Percentiles rank a stretch among this genome's conserved stretches.
These are phyloP conservation scores for Tenrec ecaudatus DNA, from an alignment of 2,113 vertebrate species.

Conservation along the genomic window DNA sequence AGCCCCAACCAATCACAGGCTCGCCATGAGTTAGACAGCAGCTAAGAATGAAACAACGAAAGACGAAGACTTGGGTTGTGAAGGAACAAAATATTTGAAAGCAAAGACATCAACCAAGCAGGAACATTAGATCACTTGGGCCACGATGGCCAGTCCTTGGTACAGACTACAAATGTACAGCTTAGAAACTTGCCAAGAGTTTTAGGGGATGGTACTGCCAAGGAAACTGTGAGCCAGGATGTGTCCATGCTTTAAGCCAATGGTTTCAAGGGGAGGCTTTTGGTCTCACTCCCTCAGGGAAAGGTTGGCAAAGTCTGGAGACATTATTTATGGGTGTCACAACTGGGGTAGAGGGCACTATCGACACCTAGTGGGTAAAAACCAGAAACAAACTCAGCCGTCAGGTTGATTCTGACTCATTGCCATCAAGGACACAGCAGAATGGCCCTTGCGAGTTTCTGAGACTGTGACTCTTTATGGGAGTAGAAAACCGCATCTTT, in stretches of 20 bases:
- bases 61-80: neutral
- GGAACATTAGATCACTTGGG: neutral
- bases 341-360: neutral
- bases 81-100: neutral
- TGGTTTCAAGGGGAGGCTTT: neutral
- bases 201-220: neutral
- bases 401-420: no score
- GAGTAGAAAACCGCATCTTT: no score
- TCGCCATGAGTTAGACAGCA: neutral
- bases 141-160: neutral
- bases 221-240: neutral
- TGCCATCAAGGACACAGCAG: no score
- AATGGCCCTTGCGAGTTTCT: no score
- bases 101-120: neutral
- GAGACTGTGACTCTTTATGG: no score
- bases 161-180: neutral
- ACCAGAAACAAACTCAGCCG: neutral
- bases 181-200: neutral
- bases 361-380: neutral
- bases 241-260: neutral
- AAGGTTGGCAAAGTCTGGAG: neutral
- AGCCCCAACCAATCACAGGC: no score
- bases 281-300: neutral
- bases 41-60: no score
- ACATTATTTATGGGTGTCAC: neutral